phyloP scores from a whole-genome alignment of 2,113 vertebrate genomes.

The Labrus mixtus region DNA sequence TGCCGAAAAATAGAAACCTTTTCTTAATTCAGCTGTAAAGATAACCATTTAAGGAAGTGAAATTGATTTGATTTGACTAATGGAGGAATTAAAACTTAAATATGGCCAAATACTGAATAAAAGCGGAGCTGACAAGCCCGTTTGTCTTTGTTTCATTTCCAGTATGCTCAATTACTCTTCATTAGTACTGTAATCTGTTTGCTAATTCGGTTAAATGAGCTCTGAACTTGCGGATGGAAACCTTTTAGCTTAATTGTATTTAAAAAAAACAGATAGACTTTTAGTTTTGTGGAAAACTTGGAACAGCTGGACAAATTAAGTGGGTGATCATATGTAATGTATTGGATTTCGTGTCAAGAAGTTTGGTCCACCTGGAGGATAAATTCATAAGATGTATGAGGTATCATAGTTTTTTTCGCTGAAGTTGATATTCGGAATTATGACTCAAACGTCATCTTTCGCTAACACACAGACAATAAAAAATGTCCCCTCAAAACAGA shows the following conservation, averaged over 20 bases:
- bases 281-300: slow-evolving; percentile 17
- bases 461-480: not conserved
- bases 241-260: slow-evolving; percentile 38
- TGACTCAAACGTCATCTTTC: too few species aligned
- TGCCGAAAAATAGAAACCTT: not conserved
- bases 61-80: slow-evolving; percentile 46
- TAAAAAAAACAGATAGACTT: slow-evolving; percentile 31
- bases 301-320: slow-evolving; percentile 1
- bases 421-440: too few species aligned
- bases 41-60: slow-evolving; percentile 1
- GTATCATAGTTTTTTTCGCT: too few species aligned
- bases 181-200: slow-evolving; percentile 65
- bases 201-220: slow-evolving; percentile 55
- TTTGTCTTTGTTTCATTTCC: slow-evolving; percentile 74
- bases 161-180: slow-evolving; percentile 73
- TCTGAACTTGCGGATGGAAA: slow-evolving; percentile 45
- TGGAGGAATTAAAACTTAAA: slow-evolving; percentile 61
- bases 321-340: not conserved
- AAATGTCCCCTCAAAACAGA: not conserved
- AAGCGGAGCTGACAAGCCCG: slow-evolving; percentile 46
- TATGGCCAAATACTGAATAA: slow-evolving; percentile 53
- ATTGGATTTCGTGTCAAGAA: not conserved
- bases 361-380: too few species aligned
- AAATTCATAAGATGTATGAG: too few species aligned
- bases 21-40: slow-evolving; percentile 36